These are phyloP conservation scores for Linnaemya vulpina DNA, from an alignment of 2,888 invertebrate genomes.

Conservation along the genomic window DNA sequence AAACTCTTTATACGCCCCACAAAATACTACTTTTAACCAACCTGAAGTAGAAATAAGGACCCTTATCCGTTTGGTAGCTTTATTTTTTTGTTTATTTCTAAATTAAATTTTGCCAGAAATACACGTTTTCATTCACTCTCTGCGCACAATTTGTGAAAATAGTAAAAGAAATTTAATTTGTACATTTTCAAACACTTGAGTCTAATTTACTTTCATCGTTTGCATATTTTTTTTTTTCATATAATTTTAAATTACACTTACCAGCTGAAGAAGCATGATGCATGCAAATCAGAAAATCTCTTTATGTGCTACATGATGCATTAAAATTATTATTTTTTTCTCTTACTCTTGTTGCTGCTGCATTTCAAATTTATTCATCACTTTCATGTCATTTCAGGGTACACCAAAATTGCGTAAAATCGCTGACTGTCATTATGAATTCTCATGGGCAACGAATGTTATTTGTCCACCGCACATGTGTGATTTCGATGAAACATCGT, in stretches of 20 bases:
- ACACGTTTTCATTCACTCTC: too few relatives aligned
- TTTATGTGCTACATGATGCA: constrained; percentile 22
- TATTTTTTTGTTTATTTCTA: too few relatives aligned
- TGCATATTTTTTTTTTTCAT: too few relatives aligned
- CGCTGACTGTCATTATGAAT: constrained; percentile 81
- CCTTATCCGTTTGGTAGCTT: too few relatives aligned
- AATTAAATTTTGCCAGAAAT: too few relatives aligned
- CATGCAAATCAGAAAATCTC: constrained; percentile 10
- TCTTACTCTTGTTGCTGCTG: constrained; percentile 1
- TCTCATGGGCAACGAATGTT: constrained; percentile 82
- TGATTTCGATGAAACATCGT: constrained; percentile 78
- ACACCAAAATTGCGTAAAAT: constrained; percentile 80
- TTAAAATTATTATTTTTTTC: constrained; percentile 32
- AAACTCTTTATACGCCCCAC: too few relatives aligned
- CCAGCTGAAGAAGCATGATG: background rate
- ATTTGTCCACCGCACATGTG: constrained; percentile 82
- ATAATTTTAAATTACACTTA: background rate
- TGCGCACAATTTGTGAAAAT: background rate
- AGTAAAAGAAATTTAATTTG: background rate
- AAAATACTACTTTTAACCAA: too few relatives aligned
- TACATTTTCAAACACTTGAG: constrained; percentile 33
- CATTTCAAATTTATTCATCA: constrained; percentile 38
- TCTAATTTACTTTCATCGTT: constrained; percentile 48
- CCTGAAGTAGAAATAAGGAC: too few relatives aligned
- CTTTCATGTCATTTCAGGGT: constrained; percentile 76